Conservation (phyloP, 2,888 invertebrate genomes). For the Fragum fragum region DNA sequence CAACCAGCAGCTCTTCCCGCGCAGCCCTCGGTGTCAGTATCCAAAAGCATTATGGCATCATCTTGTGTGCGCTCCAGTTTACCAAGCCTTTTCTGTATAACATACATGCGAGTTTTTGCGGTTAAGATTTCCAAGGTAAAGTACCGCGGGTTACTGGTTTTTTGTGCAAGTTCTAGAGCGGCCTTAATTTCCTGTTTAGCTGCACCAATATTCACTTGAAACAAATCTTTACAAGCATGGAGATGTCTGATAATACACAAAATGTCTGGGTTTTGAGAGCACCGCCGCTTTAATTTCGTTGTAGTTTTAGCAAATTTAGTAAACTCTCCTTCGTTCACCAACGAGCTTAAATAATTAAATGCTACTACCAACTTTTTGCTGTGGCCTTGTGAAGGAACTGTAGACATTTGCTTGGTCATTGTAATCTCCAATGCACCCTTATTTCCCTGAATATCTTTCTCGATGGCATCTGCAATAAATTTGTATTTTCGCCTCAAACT, state of each 20-base stretch:
- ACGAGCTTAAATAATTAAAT: conserved; percentile 66
- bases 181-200: conserved; percentile 59
- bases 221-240: conserved; percentile 61
- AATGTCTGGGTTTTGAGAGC: conserved; percentile 56
- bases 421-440: too few species aligned
- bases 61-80: conserved; percentile 64
- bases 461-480: conserved; percentile 43
- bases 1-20: conserved; percentile 70
- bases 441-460: background rate
- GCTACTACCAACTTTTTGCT: conserved; percentile 51
- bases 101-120: conserved; percentile 68
- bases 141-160: conserved; percentile 67
- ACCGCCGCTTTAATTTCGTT: conserved; percentile 30
- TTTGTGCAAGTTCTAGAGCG: conserved; percentile 59
- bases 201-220: conserved; percentile 58
- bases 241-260: conserved; percentile 66
- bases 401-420: conserved; percentile 25
- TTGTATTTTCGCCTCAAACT: conserved; percentile 62
- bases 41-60: conserved; percentile 70
- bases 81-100: conserved; percentile 67
- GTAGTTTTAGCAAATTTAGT: conserved; percentile 57
- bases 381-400: conserved; percentile 20
- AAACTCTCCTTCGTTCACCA: conserved; percentile 69
- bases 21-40: conserved; percentile 65
- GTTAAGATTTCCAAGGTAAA: conserved; percentile 67